Evolutionary conservation across 2,797 vertebrate genomes (phyloP), one percentile per base, ranked within the genome.

Genomic region (Caiman crocodilus): DNA sequence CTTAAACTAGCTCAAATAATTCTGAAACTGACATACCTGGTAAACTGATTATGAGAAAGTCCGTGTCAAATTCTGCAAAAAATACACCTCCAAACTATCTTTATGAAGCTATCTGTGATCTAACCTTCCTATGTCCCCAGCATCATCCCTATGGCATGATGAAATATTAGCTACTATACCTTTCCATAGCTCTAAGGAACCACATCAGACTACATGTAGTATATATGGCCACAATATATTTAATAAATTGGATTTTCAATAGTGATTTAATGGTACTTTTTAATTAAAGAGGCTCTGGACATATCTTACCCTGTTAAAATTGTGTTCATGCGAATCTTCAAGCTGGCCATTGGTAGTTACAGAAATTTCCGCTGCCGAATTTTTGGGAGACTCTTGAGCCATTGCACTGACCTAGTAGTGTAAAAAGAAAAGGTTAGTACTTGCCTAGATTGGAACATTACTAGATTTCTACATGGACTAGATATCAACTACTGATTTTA

Each of bases 321-420:
- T 96, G 18, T 98, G 97, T 67, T 99, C 98, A 0, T 98, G 98
- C 90, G 97, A 97, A 94, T 98, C 98, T 83, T 99, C 99, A 86
- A 99, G 96, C 77, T 99, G 99, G 90, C 99, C 99, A 82, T 99
- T 99, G 98, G 98, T 99, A 87, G 99, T 99, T 95, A 99, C 98
- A 26, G 99, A 97, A 95, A 99, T 99, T 98, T 99, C 99, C 89
- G 99, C 99, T 3, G 98, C 99, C 93, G 99, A 98, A 97, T 98
- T 99, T 98, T 98, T 99, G 21, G 98, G 98, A 89, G 97, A 98
- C 85, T 99, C 99, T 92, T 99, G 98, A 96, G 98, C 98, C 99
- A 99, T 99, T 92, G 96, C 96, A 96, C 95, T 96, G 92, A 98
- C 97, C 98, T 98, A 55, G 42, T 1, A 98, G 95, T 56, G 92